Conservation (phyloP, 1,140 invertebrate species). For the Hormaphis cornu region DNA sequence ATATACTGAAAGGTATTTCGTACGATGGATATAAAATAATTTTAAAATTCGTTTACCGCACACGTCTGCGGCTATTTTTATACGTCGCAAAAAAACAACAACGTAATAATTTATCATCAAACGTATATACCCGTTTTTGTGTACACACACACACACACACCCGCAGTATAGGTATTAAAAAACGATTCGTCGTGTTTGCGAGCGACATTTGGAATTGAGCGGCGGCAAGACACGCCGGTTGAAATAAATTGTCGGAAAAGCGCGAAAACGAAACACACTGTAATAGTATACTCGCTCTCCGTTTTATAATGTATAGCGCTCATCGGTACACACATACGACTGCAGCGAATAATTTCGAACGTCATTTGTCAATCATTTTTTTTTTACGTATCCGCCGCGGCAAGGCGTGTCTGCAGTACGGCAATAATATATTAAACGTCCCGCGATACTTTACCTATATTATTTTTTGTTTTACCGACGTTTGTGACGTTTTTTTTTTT, state of each 20-base stretch:
- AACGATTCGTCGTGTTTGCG: conserved; percentile 1
- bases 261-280: not conserved
- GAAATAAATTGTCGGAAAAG: conserved; percentile 27
- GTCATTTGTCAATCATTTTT: not conserved
- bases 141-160: not conserved
- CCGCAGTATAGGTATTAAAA: not conserved
- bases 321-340: not conserved
- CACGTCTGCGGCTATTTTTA: too few relatives aligned
- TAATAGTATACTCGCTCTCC: not conserved
- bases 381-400: not conserved
- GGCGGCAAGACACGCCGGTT: not conserved
- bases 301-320: not conserved
- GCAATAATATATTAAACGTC: too few relatives aligned
- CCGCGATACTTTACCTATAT: too few relatives aligned
- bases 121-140: too few relatives aligned
- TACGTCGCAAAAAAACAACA: too few relatives aligned
- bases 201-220: conserved; percentile 22
- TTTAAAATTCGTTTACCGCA: too few relatives aligned
- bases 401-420: too few relatives aligned
- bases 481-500: too few relatives aligned
- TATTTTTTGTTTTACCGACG: too few relatives aligned
- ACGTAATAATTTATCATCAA: too few relatives aligned
- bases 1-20: conserved; percentile 18
- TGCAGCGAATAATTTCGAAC: not conserved
- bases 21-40: not conserved